Percentiles rank a stretch among this genome's conserved stretches.
Evolutionary conservation across 2,888 invertebrate genomes (phyloP).

Genomic region (Synanthedon tipuliformis): DNA sequence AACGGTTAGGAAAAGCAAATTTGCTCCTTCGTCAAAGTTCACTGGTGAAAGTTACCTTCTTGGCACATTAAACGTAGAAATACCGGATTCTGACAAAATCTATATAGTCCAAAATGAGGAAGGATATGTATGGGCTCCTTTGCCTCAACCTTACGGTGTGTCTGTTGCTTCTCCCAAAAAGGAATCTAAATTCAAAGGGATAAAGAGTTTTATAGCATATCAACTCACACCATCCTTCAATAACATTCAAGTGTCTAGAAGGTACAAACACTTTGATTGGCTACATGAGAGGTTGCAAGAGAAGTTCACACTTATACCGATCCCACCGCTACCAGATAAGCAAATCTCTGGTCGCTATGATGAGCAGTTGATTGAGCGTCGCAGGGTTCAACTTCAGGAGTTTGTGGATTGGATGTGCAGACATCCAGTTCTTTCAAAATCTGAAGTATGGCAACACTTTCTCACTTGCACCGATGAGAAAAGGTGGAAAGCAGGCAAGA

Average conservation of each 20-base stretch:
- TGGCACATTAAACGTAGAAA: conserved; percentile 76
- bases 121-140: conserved; percentile 81
- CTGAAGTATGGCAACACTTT: conserved; percentile 97
- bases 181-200: conserved; percentile 95
- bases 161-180: conserved; percentile 95
- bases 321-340: conserved; percentile 98
- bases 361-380: conserved; percentile 95
- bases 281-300: conserved; percentile 92
- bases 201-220: conserved; percentile 98
- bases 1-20: conserved; percentile 80
- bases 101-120: conserved; percentile 80
- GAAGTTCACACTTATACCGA: conserved; percentile 94
- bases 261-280: conserved; percentile 99
- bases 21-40: conserved; percentile 90
- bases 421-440: conserved; percentile 93
- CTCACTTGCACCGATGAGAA: conserved; percentile 97
- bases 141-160: conserved; percentile 82
- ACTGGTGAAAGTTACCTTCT: conserved; percentile 91
- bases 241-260: conserved; percentile 90
- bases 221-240: conserved; percentile 95
- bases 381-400: conserved; percentile 92
- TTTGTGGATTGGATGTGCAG: conserved; percentile 97
- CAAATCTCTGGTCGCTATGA: conserved; percentile 97
- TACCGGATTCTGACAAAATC: conserved; percentile 79
- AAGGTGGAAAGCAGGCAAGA: conserved; percentile 96